Evolutionary conservation across 2,113 vertebrate species (phyloP), one percentile per base, ranked within the genome.

Genomic region (Lagopus leucura): DNA sequence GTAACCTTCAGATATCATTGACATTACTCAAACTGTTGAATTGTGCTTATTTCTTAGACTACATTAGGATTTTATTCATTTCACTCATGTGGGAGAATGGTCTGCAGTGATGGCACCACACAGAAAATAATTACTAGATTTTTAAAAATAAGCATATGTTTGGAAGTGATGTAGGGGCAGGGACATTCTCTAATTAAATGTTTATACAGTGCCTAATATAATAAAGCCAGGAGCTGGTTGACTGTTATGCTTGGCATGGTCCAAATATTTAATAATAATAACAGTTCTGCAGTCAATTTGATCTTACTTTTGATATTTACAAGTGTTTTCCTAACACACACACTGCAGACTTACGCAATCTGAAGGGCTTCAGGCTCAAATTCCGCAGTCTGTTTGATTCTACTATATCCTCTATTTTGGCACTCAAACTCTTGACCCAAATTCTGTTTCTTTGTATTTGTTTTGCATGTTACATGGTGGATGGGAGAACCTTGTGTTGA

Each of bases 261-360:
- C 78, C 85, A 95, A 88, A 86, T 88, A 92, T 92, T 92, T 93
- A 89, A 73, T 69, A 86, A 78, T 50, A 92, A 40, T 65, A 88
- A 81, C 54, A 73, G 9, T 88, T 94, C 67, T 73, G 55, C 42
- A 70, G 54, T 91, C 75, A 88, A 50, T 88, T 74, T 86, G 40
- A 47, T 89, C 55, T 88, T 79, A 58, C 43, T 91, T 89, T 58
- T 88, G 40, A 70, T 94, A 89, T 72, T 92, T 91, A 42, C 27
- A 73, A 91, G 30, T 63, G 60, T 94, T 94, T 92, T 87, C n/a
- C 71, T 73, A 77, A 79, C 11, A 40, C 25, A 34, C 21, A 38
- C 21, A 25, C 12, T 70, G 58, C 30, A 9, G 2, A 58, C 70
- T 89, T 88, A 55, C 73, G 50, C n/a, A 63, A 32, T 69, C 76